Percentiles rank a stretch among this genome's conserved stretches.
Conservation (phyloP, 2,113 vertebrate species). For the Triplophysa siluroides region DNA sequence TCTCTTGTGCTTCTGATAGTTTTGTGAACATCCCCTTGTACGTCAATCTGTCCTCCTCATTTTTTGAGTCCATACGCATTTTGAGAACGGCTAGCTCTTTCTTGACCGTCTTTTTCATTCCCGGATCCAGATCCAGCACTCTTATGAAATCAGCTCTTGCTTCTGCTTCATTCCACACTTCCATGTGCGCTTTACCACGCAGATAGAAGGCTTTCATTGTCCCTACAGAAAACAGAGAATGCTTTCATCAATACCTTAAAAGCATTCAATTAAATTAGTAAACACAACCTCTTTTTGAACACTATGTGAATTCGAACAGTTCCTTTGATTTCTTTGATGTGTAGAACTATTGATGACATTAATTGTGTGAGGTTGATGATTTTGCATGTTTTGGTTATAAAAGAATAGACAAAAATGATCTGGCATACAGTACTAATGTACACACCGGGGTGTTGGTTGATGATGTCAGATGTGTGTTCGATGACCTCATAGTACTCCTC, state of each 20-base stretch:
- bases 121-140: constrained; percentile 81
- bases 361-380: no score
- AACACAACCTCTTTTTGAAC: no score
- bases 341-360: no score
- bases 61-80: constrained; percentile 81
- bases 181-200: constrained; percentile 81
- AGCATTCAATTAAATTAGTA: no score
- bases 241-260: not conserved
- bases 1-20: not conserved
- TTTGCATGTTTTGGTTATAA: not conserved
- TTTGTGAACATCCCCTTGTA: constrained; percentile 78
- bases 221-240: constrained; percentile 62
- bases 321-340: no score
- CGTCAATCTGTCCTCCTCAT: constrained; percentile 78
- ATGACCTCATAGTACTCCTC: constrained; percentile 80
- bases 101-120: constrained; percentile 78
- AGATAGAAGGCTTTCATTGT: constrained; percentile 81
- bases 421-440: no score
- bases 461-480: constrained; percentile 79
- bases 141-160: constrained; percentile 77
- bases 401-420: not conserved
- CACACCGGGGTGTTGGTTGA: constrained; percentile 79
- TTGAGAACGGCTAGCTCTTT: constrained; percentile 77
- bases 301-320: no score
- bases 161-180: constrained; percentile 83